Base-by-base conservation (phyloP, 2,113 vertebrate genomes). In the Takifugu flavidus region DNA sequence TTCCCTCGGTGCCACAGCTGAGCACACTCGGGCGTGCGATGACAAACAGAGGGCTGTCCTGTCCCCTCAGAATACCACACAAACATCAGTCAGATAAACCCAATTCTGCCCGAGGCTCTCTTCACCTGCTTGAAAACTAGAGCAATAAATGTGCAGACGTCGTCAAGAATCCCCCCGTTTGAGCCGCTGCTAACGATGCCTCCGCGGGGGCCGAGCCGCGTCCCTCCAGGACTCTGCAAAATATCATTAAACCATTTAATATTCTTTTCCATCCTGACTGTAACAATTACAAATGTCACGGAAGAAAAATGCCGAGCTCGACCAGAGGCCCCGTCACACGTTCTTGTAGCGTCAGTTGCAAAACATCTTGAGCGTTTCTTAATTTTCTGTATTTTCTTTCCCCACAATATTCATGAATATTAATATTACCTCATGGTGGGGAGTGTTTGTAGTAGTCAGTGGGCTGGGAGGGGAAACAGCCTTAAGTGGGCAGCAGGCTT, bases 131-230 rank as follows among this genome's bases (percentile, higher is more conserved):
- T 70, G 56, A 72, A 89, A 90, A 82, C 78, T 82, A 55, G 77
- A 87, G 84, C 84, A 84, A 86, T 89, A 86, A 39, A 89, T 91
- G 88, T 87, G 68, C 78, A 85, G 86, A 87, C 83, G 85, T 78
- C 75, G 68, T 64, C 29, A 55, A 74, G 62, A 79, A 77, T 76
- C 78, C 69, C 61, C 53, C 72, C 72, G 70, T 75, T 56, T 31
- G 47, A 86, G 63, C 74, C 64, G 73, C 67, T 56, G 65, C 77
- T 72, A 75, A 75, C 79, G 73, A 45, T 55, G 70, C 58, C 56
- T 85, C 75, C 79, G 67, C 59, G 51, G 64, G 75, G 75, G 66
- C 67, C 49, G 39, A 15, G 46, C 62, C 2, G 53, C 72, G 72
- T 79, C 76, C 79, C 79, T 50, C 3, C 74, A 85, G 83, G 74